A percentile compares a stretch with the other conserved stretches of the same genome.
phyloP scores from a whole-genome alignment of 2,797 vertebrate genomes.

The Mormyrus hasselquistii region DNA sequence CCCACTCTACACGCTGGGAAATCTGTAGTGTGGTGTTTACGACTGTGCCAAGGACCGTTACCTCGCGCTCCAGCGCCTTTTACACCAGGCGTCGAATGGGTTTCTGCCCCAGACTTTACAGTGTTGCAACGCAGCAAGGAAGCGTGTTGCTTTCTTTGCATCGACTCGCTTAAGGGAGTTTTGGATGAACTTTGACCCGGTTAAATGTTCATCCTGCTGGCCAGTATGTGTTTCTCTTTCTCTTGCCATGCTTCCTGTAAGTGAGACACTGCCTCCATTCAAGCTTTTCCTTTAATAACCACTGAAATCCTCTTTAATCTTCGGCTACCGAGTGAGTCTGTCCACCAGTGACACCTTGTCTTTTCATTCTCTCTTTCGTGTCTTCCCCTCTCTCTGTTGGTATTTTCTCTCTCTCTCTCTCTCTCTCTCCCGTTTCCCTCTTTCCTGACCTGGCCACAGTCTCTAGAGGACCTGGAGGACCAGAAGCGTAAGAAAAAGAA shows the following conservation, averaged over 20 bases:
- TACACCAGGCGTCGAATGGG: neutral
- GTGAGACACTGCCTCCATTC: neutral
- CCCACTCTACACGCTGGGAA: neutral
- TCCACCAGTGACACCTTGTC: neutral
- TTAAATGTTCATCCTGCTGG: neutral
- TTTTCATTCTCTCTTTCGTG: neutral
- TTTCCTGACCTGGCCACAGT: conserved; percentile 55
- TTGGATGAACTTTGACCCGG: neutral
- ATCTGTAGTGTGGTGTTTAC: neutral
- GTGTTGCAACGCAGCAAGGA: neutral
- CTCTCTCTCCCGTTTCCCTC: conserved; percentile 5
- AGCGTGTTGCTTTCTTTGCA: neutral
- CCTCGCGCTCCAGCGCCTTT: neutral
- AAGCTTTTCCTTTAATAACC: neutral
- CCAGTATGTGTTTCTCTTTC: neutral
- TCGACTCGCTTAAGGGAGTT: neutral
- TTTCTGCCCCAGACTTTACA: neutral
- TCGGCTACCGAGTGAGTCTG: neutral
- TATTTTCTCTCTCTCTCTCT: neutral
- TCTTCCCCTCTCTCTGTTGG: conserved; percentile 19
- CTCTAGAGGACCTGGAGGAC: conserved; percentile 98
- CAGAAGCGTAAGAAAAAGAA: conserved; percentile 99
- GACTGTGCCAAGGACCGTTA: neutral
- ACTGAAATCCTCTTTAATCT: neutral
- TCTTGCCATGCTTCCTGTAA: neutral